A percentile compares a stretch with the other conserved stretches of the same genome.
Evolutionary conservation across 2,113 vertebrate genomes (phyloP).

Genomic region (Microcebus lehilahytsara): DNA sequence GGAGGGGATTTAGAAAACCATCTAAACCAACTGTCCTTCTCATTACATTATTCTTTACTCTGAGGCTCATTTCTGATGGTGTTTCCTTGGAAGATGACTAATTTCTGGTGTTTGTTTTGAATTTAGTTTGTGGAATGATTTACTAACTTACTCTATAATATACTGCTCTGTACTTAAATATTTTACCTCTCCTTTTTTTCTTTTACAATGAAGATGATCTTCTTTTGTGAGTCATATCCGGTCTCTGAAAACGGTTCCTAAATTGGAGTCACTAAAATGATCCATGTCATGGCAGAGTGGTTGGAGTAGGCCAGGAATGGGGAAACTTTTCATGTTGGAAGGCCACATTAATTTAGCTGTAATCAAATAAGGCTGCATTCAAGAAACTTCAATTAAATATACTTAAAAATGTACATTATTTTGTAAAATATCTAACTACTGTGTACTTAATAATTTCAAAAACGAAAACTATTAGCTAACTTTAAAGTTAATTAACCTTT

Average conservation of each 20-base stretch:
- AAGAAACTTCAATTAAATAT: too few species aligned
- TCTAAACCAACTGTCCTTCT: background rate
- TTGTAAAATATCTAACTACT: too few species aligned
- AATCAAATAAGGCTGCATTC: too few species aligned
- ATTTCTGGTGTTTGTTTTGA: constrained; percentile 13
- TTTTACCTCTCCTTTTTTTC: background rate
- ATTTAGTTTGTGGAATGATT: background rate
- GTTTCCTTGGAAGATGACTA: background rate
- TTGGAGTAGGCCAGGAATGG: too few species aligned
- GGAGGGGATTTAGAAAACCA: background rate
- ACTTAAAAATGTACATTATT: too few species aligned
- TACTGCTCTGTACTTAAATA: background rate
- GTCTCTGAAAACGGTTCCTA: constrained; percentile 47
- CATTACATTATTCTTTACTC: background rate
- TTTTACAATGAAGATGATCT: background rate
- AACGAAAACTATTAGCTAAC: too few species aligned
- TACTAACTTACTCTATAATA: background rate
- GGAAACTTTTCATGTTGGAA: too few species aligned
- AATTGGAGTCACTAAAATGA: constrained; percentile 54
- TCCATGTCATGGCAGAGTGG: background rate
- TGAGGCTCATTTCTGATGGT: background rate
- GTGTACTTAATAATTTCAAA: too few species aligned
- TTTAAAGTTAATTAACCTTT: too few species aligned
- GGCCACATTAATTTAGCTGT: too few species aligned
- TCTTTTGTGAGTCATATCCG: constrained; percentile 48